Evolutionary conservation across 23 tunicate species (phyloP).

Genomic region (Oikopleura vanhoeffeni): DNA sequence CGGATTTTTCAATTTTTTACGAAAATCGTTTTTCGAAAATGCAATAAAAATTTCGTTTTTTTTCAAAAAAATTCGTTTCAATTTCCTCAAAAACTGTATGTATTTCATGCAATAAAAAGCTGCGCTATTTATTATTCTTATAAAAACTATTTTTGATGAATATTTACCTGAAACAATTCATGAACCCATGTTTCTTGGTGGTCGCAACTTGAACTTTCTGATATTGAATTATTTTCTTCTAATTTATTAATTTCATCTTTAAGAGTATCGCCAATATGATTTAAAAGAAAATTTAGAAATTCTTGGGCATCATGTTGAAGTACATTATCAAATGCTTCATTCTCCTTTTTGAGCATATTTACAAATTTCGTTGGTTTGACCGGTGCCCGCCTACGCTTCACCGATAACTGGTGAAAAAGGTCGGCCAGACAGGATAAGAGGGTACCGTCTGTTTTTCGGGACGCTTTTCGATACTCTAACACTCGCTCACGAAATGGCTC

Average conservation of each 20-base stretch:
- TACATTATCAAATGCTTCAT: slow-evolving; percentile 94
- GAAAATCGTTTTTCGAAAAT: too few species aligned
- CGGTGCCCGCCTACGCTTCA: slow-evolving; percentile 44
- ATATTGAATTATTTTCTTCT: not conserved
- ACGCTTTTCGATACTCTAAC: slow-evolving; percentile 38
- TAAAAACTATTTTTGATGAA: too few species aligned
- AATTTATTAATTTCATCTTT: slow-evolving; percentile 30
- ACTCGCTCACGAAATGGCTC: slow-evolving; percentile 86
- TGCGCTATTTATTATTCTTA: too few species aligned
- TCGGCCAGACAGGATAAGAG: slow-evolving; percentile 67
- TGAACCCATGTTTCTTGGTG: slow-evolving; percentile 14
- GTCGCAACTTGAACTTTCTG: not conserved
- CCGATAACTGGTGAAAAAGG: slow-evolving; percentile 38
- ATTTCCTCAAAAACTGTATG: too few species aligned
- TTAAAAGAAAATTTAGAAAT: slow-evolving; percentile 69
- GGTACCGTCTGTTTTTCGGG: slow-evolving; percentile 32
- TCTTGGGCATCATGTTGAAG: slow-evolving; percentile 98
- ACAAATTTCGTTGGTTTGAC: slow-evolving; percentile 85
- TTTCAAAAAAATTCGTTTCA: too few species aligned
- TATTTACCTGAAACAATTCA: not conserved
- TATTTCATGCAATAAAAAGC: too few species aligned
- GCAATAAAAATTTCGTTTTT: too few species aligned
- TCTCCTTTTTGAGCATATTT: slow-evolving; percentile 59
- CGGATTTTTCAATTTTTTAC: too few species aligned
- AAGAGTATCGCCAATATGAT: slow-evolving; percentile 59